These are phyloP conservation scores for Mesodorylaimus sp. DNA, from an alignment of 2,888 invertebrate genomes.

Conservation along the genomic window DNA sequence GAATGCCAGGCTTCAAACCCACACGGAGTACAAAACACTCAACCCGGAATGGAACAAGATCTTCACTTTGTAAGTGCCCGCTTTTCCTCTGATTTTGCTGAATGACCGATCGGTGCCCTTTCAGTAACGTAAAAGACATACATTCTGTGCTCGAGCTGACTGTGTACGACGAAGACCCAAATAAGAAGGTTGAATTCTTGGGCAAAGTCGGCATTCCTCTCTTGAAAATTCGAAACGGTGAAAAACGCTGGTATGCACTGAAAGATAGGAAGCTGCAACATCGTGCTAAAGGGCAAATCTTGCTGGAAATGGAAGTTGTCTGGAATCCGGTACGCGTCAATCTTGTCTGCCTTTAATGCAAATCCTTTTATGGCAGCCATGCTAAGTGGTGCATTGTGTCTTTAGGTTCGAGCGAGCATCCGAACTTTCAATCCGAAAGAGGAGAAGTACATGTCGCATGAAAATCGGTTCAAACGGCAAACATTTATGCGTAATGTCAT, in stretches of 20 bases:
- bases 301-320: constrained; percentile 69
- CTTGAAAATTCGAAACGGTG: constrained; percentile 51
- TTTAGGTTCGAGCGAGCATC: constrained; percentile 61
- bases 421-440: constrained; percentile 84
- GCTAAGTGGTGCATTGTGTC: constrained; percentile 3
- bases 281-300: constrained; percentile 80
- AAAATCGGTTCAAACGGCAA: constrained; percentile 83
- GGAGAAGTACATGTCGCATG: constrained; percentile 79
- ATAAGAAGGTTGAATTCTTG: constrained; percentile 80
- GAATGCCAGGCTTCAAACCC: constrained; percentile 82
- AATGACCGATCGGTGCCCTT: too few relatives aligned
- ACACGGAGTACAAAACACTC: constrained; percentile 93
- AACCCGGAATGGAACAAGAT: constrained; percentile 95
- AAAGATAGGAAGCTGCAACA: constrained; percentile 82
- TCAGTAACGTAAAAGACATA: constrained; percentile 53
- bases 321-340: constrained; percentile 61
- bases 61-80: constrained; percentile 66
- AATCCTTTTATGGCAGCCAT: neutral
- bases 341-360: constrained; percentile 1
- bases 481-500: constrained; percentile 81
- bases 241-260: constrained; percentile 81
- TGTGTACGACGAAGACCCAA: constrained; percentile 90
- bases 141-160: constrained; percentile 82
- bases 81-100: constrained; percentile 8
- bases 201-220: constrained; percentile 77